Conservation (phyloP, 2,888 invertebrate genomes). For the Dicyrtomina minuta region DNA sequence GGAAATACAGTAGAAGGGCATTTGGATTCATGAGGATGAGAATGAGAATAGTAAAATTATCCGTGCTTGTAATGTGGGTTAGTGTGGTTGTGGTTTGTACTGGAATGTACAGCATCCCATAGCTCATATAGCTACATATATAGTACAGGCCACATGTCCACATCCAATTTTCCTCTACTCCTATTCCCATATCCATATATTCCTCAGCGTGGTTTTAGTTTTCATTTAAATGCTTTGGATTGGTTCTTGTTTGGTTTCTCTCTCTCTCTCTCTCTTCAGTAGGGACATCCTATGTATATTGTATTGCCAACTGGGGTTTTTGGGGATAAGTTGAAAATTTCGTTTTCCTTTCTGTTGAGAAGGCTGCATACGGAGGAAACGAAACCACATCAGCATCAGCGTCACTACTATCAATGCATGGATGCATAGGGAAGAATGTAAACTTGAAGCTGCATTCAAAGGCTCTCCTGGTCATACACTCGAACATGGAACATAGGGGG, state of each 20-base stretch:
- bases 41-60: background rate
- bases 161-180: no score
- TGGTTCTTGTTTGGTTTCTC: no score
- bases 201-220: no score
- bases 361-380: no score
- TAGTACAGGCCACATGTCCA: no score
- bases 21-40: slow-evolving; percentile 23
- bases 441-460: background rate
- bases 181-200: no score
- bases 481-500: background rate
- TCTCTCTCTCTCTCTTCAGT: no score
- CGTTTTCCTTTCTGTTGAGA: no score
- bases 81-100: slow-evolving; percentile 10
- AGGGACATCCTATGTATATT: no score
- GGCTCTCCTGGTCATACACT: background rate
- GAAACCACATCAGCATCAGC: background rate
- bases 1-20: background rate
- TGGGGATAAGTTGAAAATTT: background rate
- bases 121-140: no score
- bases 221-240: no score
- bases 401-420: slow-evolving; percentile 5
- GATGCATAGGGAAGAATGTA: background rate
- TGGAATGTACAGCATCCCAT: background rate
- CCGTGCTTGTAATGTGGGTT: slow-evolving; percentile 19
- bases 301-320: background rate